Conservation (phyloP, 1,140 invertebrate species). For the Euschistus heros region DNA sequence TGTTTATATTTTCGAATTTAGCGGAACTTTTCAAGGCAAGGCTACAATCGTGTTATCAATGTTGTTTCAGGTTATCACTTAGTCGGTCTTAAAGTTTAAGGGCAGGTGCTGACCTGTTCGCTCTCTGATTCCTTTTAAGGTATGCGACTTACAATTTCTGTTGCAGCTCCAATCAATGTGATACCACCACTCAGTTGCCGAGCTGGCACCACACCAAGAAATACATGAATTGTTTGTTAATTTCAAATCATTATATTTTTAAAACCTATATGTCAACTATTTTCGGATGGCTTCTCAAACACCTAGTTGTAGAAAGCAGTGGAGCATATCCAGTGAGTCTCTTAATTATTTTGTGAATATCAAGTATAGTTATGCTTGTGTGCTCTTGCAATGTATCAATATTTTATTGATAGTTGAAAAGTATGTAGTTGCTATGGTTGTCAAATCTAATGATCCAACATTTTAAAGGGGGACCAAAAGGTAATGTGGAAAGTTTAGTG, state of each 20-base stretch:
- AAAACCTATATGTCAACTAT: too few relatives aligned
- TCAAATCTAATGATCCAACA: neutral
- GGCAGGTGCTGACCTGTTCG: neutral
- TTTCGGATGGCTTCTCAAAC: constrained; percentile 7
- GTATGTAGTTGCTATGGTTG: neutral
- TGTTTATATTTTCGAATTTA: too few relatives aligned
- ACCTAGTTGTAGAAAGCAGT: neutral
- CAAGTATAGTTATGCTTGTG: neutral
- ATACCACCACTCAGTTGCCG: too few relatives aligned
- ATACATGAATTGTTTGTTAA: too few relatives aligned
- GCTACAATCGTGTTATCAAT: too few relatives aligned
- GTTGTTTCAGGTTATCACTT: too few relatives aligned
- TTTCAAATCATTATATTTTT: too few relatives aligned
- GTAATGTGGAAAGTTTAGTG: neutral
- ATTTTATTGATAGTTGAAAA: neutral
- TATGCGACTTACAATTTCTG: neutral
- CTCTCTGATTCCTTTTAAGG: neutral
- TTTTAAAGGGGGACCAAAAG: constrained; percentile 1
- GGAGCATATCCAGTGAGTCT: neutral
- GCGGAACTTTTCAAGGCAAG: too few relatives aligned
- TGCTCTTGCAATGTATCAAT: too few relatives aligned
- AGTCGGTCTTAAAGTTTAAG: neutral
- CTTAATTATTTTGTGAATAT: neutral
- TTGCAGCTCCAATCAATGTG: too few relatives aligned
- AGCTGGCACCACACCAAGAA: too few relatives aligned